These are phyloP conservation scores for Adrianichthys oophorus DNA, from an alignment of 2,797 vertebrate species.

Conservation along the genomic window DNA sequence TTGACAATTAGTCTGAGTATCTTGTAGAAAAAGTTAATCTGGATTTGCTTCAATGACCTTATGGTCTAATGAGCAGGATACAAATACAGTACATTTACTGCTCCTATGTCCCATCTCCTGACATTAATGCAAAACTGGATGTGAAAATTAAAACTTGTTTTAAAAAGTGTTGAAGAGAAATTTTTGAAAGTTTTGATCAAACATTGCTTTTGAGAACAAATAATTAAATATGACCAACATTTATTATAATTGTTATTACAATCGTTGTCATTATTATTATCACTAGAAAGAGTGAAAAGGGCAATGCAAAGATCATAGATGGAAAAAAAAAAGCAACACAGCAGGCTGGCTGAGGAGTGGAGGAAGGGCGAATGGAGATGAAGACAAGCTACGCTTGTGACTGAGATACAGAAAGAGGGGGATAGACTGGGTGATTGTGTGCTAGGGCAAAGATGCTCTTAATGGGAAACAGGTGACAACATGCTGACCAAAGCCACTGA, in stretches of 20 bases:
- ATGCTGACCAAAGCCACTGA: constrained; percentile 76
- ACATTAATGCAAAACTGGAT: no score
- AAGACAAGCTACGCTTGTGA: constrained; percentile 21
- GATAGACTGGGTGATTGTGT: constrained; percentile 52
- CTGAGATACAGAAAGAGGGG: constrained; percentile 9
- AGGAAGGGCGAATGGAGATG: constrained; percentile 49
- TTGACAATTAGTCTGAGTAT: no score
- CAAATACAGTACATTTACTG: no score
- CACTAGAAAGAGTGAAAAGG: neutral
- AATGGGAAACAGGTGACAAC: constrained; percentile 82
- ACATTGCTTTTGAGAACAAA: no score
- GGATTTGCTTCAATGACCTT: no score
- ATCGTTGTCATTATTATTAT: no score
- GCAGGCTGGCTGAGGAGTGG: constrained; percentile 43
- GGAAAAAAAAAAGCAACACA: constrained; percentile 36
- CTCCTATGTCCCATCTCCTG: no score
- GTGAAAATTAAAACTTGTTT: no score
- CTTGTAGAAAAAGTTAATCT: no score
- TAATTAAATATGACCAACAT: constrained; percentile 26
- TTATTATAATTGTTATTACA: neutral
- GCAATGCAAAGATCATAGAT: constrained; percentile 17
- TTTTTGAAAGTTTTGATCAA: no score
- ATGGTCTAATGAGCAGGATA: no score
- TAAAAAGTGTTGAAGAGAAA: no score
- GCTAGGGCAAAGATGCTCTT: constrained; percentile 77